Percentiles rank a stretch among this genome's conserved stretches.
These are phyloP conservation scores for Ptiloglossa arizonensis DNA, from an alignment of 1,140 invertebrate genomes.

Conservation along the genomic window DNA sequence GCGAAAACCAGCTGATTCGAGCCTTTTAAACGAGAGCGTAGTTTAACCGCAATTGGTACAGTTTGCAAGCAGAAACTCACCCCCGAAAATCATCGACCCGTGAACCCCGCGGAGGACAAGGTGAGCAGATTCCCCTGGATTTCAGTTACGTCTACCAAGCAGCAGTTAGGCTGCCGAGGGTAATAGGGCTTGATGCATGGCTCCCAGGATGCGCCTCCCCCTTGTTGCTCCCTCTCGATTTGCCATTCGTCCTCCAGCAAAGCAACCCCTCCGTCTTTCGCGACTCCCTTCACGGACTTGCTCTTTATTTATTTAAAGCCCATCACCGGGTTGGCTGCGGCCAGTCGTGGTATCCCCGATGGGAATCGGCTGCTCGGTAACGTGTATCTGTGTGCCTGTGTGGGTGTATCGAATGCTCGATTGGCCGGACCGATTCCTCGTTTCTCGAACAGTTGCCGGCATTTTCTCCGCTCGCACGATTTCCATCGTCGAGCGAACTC, in stretches of 20 bases:
- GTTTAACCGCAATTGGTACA: no score
- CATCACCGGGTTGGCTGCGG: slow-evolving; percentile 47
- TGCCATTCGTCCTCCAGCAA: slow-evolving; percentile 47
- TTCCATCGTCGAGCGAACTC: slow-evolving; percentile 47
- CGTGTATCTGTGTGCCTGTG: not conserved
- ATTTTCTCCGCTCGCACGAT: slow-evolving; percentile 47
- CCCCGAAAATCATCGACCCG: not conserved
- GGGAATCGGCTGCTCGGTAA: slow-evolving; percentile 39
- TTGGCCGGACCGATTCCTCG: slow-evolving; percentile 47
- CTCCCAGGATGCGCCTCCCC: slow-evolving; percentile 59
- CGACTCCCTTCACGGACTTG: slow-evolving; percentile 41
- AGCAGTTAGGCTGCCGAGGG: slow-evolving; percentile 62
- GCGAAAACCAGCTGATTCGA: no score
- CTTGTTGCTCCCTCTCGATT: slow-evolving; percentile 22
- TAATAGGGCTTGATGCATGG: slow-evolving; percentile 73
- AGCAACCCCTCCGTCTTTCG: slow-evolving; percentile 22
- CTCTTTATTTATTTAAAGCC: slow-evolving; percentile 74
- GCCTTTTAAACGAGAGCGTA: no score
- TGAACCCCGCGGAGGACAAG: not conserved
- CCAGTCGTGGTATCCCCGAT: slow-evolving; percentile 38
- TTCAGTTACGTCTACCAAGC: slow-evolving; percentile 66
- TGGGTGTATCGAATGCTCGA: slow-evolving; percentile 11
- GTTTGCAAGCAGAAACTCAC: not conserved
- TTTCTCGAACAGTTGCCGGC: slow-evolving; percentile 34
- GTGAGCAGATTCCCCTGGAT: slow-evolving; percentile 57